Base-by-base conservation (phyloP, 2,113 vertebrate genomes). In the Notothenia coriiceps region DNA sequence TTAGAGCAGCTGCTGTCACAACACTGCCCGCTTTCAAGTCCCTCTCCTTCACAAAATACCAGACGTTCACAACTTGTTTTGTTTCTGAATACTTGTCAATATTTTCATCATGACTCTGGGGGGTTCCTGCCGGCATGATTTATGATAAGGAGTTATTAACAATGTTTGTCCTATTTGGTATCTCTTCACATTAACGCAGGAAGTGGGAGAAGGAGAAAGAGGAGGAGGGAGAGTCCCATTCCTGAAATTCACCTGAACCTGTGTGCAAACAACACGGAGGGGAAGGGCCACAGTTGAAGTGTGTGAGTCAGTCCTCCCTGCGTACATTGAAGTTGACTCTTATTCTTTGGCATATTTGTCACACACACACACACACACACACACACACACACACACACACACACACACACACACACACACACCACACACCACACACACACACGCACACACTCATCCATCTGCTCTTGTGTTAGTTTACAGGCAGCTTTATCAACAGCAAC, bases 191-290 rank as follows among this genome's bases (percentile, higher is more conserved):
- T 78, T 80, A 76, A 14, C 56, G 74, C 66, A 90, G 79, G 82
- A 89, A 83, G 68, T 79, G 59, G 86, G 86, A 81, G 84, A 60
- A 69, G 77, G 52, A 56, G 59, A 20, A 68, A 54, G 18, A 75
- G 44, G 18, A 75, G 44, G 77, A 80, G 87, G 88, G 85, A 44
- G 77, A 85, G 90, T 80, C 77, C 86, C 91, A 94, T 93, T 93
- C 90, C 91, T 91, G 86, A 93, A 90, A 91, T 94, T 89, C 89
- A 93, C 88, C 89, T 93, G 87, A 89, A 88, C 88, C 75, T 74
- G 80, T 88, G 86, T 85, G 89, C 91, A 92, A 92, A 93, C 88
- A 92, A 70, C 54, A 63, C 47, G 78, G 78, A 86, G 65, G 83
- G 73, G 77, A 85, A 82, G 82, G 82, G 85, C 81, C 65, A 35